phyloP scores from a whole-genome alignment of 2,797 vertebrate genomes.

The Odontamblyopus rebecca region DNA sequence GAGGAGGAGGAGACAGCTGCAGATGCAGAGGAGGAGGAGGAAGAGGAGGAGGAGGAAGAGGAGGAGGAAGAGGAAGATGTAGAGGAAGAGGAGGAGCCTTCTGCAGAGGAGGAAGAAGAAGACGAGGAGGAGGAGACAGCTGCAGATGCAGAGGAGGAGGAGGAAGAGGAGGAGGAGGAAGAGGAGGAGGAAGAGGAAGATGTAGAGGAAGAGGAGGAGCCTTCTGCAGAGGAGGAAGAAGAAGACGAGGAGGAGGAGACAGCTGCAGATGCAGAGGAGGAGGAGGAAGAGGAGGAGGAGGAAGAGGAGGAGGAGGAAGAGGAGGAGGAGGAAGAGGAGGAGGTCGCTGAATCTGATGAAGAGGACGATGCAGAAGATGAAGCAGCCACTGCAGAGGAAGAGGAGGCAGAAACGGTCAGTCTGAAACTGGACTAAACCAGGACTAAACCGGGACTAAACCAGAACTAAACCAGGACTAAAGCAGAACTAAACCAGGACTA shows the following conservation, averaged over 20 bases:
- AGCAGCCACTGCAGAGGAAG: background rate
- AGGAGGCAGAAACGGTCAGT: background rate
- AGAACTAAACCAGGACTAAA: too few species aligned
- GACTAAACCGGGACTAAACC: too few species aligned
- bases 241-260: too few species aligned
- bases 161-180: slow-evolving; percentile 8
- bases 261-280: slow-evolving; percentile 39
- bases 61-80: background rate
- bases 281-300: slow-evolving; percentile 28
- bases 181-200: background rate
- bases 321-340: too few species aligned
- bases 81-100: too few species aligned
- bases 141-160: slow-evolving; percentile 6
- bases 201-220: slow-evolving; percentile 45
- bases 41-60: background rate
- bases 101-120: background rate
- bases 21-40: background rate
- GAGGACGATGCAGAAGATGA: too few species aligned
- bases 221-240: slow-evolving; percentile 8
- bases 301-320: background rate
- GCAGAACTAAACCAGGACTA: too few species aligned
- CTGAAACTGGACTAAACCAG: too few species aligned
- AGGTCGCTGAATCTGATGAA: too few species aligned
- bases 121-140: too few species aligned
- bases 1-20: background rate